These are phyloP conservation scores for Lasius fuliginosus DNA, from an alignment of 2,888 invertebrate species.

Conservation along the genomic window DNA sequence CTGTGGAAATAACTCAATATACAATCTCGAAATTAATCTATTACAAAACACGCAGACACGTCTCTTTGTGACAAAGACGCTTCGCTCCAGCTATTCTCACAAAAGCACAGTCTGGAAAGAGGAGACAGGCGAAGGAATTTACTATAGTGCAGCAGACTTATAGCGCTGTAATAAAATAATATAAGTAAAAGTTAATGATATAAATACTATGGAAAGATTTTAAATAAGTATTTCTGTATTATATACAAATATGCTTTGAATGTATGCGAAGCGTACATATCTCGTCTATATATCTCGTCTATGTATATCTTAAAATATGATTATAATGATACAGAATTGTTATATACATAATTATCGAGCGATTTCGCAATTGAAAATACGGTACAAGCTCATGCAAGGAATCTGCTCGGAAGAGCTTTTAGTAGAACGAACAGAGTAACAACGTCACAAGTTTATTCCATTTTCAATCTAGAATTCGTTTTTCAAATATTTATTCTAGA, in stretches of 20 bases:
- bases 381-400: not conserved
- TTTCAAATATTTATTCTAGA: not conserved
- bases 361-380: not conserved
- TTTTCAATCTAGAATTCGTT: not conserved
- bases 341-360: constrained; percentile 5
- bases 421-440: not conserved
- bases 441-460: not conserved
- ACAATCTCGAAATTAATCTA: not conserved
- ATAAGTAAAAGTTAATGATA: not conserved
- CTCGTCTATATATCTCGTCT: not conserved
- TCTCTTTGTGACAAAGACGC: not conserved
- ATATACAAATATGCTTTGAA: not conserved
- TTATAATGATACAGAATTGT: not conserved
- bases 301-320: not conserved
- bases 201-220: not conserved
- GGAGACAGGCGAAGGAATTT: not conserved
- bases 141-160: not conserved
- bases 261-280: not conserved
- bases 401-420: not conserved
- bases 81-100: not conserved
- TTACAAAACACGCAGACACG: not conserved
- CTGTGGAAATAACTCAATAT: not conserved
- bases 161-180: not conserved
- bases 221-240: not conserved
- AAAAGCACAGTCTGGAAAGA: not conserved